Evolutionary conservation across 1,140 invertebrate genomes (phyloP), one percentile per base, ranked within the genome.

Genomic region (Tetramorium alpestre): DNA sequence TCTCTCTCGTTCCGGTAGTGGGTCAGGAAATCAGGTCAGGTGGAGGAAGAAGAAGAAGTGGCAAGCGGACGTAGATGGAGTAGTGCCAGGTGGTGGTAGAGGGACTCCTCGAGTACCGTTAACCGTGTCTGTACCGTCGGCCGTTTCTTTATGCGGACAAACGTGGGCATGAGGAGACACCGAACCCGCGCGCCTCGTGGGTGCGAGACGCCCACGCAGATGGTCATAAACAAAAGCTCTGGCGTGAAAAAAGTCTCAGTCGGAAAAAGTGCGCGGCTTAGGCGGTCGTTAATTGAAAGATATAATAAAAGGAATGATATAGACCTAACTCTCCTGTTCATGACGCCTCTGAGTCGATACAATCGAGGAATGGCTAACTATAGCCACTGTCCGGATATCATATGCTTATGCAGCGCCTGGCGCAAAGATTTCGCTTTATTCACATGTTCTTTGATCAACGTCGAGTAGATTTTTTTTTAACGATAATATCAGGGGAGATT

Each of bases 1-100:
- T 85, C 25, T 49, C 51, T 82, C 25, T 82, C 25, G 25, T 73
- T 73, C 69, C 82, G 87, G 87, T 93, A 95, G 90, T 95, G 90
- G 94, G 94, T 95, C 94, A 95, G 92, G 92, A 94, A 94, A 95
- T 94, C 93, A 93, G 93, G 94, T 93, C 93, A 90, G 73, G 54
- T 89, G 72, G 73, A 69, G 72, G 56, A 69, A 58, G 47, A 76
- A 28, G 90, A 90, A 92, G 92, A 89, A 91, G 92, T 64, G 33
- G 69, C 88, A 92, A 87, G 80, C 89, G 80, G 89, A 88, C 89
- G 87, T 64, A 56, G 51, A 72, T 49, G 47, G 67, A 86, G 73
- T 82, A 44, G 81, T 77, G 82, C 75, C 18, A 75, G 58, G 22
- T 86, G 77, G 22, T 73, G 76, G 67, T 72, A 65, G 70, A 70